A percentile compares a stretch with the other conserved stretches of the same genome.
These are phyloP conservation scores for Cassiopea xamachana DNA, from an alignment of 30 jellyfish, hydroid and myxozoan genomes.

Conservation along the genomic window DNA sequence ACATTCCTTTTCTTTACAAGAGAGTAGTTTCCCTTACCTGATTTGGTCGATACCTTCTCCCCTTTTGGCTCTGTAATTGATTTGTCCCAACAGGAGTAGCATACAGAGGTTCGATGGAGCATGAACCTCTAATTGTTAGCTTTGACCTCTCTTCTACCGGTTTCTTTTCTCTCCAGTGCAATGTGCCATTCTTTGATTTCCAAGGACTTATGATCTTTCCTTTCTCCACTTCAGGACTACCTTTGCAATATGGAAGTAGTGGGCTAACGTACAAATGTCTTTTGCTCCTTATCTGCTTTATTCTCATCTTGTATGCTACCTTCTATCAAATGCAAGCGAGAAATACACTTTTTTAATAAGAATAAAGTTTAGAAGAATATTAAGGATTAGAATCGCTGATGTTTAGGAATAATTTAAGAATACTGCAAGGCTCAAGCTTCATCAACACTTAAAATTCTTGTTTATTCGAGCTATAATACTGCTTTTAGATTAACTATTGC, in stretches of 20 bases:
- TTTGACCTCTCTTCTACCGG: neutral
- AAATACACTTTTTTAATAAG: neutral
- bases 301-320: slow-evolving; percentile 26
- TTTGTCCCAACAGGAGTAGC: neutral
- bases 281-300: slow-evolving; percentile 29
- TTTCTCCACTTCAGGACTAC: neutral
- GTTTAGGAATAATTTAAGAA: too few species aligned
- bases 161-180: neutral
- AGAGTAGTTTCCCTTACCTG: neutral
- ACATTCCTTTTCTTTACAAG: neutral
- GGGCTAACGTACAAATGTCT: slow-evolving; percentile 30
- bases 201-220: slow-evolving; percentile 36
- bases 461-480: too few species aligned
- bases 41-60: neutral
- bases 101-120: neutral
- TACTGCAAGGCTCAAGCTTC: too few species aligned
- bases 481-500: too few species aligned
- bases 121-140: neutral
- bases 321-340: neutral
- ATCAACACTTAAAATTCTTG: too few species aligned
- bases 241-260: neutral
- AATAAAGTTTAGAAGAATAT: too few species aligned
- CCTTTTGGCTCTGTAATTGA: neutral
- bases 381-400: too few species aligned
- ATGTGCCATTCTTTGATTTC: slow-evolving; percentile 18